Percentiles rank a stretch among this genome's conserved stretches.
phyloP scores from a whole-genome alignment of 1,140 invertebrate genomes.

The Doryteuthis pealeii region DNA sequence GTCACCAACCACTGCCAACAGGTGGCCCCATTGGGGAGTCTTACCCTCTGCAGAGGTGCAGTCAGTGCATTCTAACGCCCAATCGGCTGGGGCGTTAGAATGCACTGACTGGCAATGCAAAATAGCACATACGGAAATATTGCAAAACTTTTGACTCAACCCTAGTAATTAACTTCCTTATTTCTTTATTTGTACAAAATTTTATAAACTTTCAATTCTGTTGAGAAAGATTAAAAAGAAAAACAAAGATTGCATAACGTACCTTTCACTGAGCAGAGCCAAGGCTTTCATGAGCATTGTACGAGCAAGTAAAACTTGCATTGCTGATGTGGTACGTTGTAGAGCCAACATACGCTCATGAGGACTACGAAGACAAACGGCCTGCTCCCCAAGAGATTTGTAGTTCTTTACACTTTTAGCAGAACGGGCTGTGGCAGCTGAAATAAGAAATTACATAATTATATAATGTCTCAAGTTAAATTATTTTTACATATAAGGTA shows the following conservation, averaged over 20 bases:
- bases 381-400: conserved; percentile 63
- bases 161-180: too few species aligned
- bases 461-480: not conserved
- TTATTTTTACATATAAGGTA: too few species aligned
- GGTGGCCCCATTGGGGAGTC: too few species aligned
- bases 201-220: too few species aligned
- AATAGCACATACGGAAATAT: too few species aligned
- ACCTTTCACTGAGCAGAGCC: conserved; percentile 65
- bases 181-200: too few species aligned
- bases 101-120: too few species aligned
- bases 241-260: conserved; percentile 15
- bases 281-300: conserved; percentile 65
- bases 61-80: too few species aligned
- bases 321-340: conserved; percentile 61
- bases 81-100: too few species aligned
- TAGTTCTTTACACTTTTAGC: conserved; percentile 13
- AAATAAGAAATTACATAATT: conserved; percentile 1
- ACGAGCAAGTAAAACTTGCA: conserved; percentile 65
- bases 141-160: too few species aligned
- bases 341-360: conserved; percentile 64
- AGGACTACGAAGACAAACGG: conserved; percentile 57
- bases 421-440: conserved; percentile 27
- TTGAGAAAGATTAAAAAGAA: conserved; percentile 17
- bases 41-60: too few species aligned
- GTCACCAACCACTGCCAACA: too few species aligned